Conservation (phyloP, 1,140 invertebrate species). For the Oedothorax gibbosus region DNA sequence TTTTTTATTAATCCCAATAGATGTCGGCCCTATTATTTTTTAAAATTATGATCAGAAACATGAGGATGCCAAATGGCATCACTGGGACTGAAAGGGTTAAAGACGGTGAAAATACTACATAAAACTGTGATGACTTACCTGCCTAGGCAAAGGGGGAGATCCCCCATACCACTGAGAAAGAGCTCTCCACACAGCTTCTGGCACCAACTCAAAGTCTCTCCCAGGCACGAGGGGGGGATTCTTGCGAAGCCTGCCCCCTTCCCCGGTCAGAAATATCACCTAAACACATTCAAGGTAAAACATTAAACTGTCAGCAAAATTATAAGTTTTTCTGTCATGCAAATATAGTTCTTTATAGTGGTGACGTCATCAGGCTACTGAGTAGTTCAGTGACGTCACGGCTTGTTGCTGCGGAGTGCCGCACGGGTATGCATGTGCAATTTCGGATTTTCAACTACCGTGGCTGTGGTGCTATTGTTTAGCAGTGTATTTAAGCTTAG, state of each 20-base stretch:
- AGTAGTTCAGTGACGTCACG: too few species aligned
- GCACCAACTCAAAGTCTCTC: constrained; percentile 85
- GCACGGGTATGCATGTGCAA: too few species aligned
- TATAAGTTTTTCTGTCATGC: neutral
- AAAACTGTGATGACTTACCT: constrained; percentile 72
- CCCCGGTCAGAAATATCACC: constrained; percentile 79
- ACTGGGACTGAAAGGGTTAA: too few species aligned
- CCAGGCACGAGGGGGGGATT: constrained; percentile 78
- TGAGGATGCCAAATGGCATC: too few species aligned
- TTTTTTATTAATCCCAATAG: too few species aligned
- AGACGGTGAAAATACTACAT: neutral
- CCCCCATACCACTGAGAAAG: constrained; percentile 87
- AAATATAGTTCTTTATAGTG: neutral
- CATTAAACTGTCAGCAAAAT: neutral
- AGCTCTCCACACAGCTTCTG: constrained; percentile 86
- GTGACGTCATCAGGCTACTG: too few species aligned
- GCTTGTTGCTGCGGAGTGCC: too few species aligned
- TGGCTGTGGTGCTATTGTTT: too few species aligned
- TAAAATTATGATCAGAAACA: too few species aligned
- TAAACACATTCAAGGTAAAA: constrained; percentile 34
- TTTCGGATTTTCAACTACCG: too few species aligned
- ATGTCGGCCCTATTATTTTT: too few species aligned
- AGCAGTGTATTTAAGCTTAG: too few species aligned
- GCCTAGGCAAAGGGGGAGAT: constrained; percentile 81
- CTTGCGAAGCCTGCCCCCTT: constrained; percentile 82